phyloP scores from a whole-genome alignment of 1,140 invertebrate species.

The Lordiphosa mommai region DNA sequence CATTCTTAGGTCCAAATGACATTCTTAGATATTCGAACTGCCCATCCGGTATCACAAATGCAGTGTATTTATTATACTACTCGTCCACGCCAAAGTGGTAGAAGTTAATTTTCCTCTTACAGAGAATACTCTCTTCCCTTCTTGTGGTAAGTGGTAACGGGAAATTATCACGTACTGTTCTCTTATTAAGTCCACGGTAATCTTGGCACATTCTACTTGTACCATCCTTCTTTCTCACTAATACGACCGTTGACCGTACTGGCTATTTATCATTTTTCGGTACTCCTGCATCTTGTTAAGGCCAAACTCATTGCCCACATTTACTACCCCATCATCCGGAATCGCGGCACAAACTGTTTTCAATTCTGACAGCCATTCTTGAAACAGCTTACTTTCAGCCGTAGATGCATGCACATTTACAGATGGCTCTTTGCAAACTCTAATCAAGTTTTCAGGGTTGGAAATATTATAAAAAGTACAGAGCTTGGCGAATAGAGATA shows the following conservation, averaged over 20 bases:
- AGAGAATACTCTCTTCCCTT: neutral
- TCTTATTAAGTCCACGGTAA: constrained; percentile 11
- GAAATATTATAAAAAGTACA: no score
- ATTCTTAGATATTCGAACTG: constrained; percentile 11
- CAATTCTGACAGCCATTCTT: no score
- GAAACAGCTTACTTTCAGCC: no score
- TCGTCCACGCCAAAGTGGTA: neutral
- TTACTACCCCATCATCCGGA: no score
- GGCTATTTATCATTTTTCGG: no score
- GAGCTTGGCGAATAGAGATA: neutral
- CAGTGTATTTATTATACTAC: neutral
- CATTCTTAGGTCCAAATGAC: constrained; percentile 1
- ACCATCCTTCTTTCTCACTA: constrained; percentile 12
- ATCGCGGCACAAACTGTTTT: no score
- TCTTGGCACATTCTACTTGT: constrained; percentile 14
- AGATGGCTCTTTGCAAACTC: neutral
- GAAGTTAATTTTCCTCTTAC: neutral
- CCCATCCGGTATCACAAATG: neutral
- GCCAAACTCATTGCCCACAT: neutral
- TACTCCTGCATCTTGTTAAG: no score
- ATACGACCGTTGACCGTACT: neutral
- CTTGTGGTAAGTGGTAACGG: constrained; percentile 1
- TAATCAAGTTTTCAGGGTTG: no score
- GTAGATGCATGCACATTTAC: no score
- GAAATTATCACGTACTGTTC: neutral